Base-by-base conservation (phyloP, 1,140 invertebrate species). In the Cyphomyrmex costatus region DNA sequence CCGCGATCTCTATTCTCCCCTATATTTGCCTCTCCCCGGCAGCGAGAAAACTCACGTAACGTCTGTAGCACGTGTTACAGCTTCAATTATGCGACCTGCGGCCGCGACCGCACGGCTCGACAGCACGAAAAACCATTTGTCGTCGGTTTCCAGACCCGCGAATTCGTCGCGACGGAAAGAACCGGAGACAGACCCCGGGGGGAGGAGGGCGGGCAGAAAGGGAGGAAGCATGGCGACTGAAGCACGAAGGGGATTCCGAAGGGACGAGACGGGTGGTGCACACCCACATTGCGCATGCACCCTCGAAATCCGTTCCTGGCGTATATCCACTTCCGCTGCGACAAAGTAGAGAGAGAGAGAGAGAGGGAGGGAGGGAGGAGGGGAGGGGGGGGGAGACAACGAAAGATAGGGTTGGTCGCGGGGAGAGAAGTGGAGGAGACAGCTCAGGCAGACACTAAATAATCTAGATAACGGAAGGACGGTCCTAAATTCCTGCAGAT, bases 381-480 rank as follows among this genome's bases (percentile, higher is more conserved):
- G 19, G 19, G 27, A 61, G 49, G 27, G 46, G 51, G 19, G 12
- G 24, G 3, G 14, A 10, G 3, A 42, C 16, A 21, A 14, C 78
- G 49, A 46, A 66, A 71, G 58, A 79, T 49, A 65, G 77, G 42
- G 42, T 49, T 49, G 36, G 56, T n/a, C 66, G 70, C 51, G 33
- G 21, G 63, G 36, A 42, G 61, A 42, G 78, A 49, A 86, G 68
- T 66, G 36, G 60, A 84, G 84, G 86, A 86, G 88, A 90, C 88
- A 88, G 86, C 60, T 83, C 76, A 78, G 76, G 77, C 78, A 87
- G 89, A 90, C 88, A 83, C 91, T 92, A 92, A 92, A 92, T 92
- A 92, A 92, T 92, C 91, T 90, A 88, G 89, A 92, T 92, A 92
- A 92, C 89, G 89, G 90, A 86, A 91, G 85, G 90, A 87, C 86